A percentile compares a stretch with the other conserved stretches of the same genome.
These are phyloP conservation scores for Eriosoma lanigerum DNA, from an alignment of 1,140 invertebrate species.

Conservation along the genomic window DNA sequence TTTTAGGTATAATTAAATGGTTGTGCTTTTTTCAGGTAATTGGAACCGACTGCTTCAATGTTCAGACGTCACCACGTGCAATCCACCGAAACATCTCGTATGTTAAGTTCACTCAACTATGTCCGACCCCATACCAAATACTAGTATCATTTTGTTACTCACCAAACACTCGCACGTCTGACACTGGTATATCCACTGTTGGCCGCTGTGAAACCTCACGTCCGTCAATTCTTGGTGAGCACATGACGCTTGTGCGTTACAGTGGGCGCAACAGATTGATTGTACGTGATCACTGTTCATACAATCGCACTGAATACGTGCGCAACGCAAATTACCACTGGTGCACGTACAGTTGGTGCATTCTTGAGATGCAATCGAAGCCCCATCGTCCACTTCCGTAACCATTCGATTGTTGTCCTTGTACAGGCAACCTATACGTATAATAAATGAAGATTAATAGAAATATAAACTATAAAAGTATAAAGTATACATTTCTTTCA, in stretches of 20 bases:
- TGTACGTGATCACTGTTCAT: conserved; percentile 58
- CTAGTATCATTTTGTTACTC: conserved; percentile 56
- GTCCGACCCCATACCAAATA: too few relatives aligned
- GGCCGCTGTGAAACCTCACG: conserved; percentile 74
- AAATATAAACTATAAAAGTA: too few relatives aligned
- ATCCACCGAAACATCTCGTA: too few relatives aligned
- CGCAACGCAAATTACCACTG: conserved; percentile 67
- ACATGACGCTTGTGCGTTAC: conserved; percentile 71
- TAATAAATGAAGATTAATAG: too few relatives aligned
- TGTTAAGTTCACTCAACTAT: too few relatives aligned
- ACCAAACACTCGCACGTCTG: conserved; percentile 88
- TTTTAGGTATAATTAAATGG: too few relatives aligned
- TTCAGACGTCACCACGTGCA: too few relatives aligned
- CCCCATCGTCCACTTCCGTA: conserved; percentile 59
- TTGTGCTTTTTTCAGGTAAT: too few relatives aligned
- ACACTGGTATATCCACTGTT: conserved; percentile 86
- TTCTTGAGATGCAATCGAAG: conserved; percentile 61
- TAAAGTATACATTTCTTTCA: too few relatives aligned
- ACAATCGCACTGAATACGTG: conserved; percentile 67
- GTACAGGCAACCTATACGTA: conserved; percentile 67
- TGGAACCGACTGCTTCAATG: too few relatives aligned
- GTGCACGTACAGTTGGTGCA: conserved; percentile 67
- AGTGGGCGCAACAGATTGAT: conserved; percentile 77
- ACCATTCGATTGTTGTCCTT: conserved; percentile 64
- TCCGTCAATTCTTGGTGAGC: conserved; percentile 76